Conservation (phyloP, 1,140 invertebrate genomes). For the Drosophila suzukii region DNA sequence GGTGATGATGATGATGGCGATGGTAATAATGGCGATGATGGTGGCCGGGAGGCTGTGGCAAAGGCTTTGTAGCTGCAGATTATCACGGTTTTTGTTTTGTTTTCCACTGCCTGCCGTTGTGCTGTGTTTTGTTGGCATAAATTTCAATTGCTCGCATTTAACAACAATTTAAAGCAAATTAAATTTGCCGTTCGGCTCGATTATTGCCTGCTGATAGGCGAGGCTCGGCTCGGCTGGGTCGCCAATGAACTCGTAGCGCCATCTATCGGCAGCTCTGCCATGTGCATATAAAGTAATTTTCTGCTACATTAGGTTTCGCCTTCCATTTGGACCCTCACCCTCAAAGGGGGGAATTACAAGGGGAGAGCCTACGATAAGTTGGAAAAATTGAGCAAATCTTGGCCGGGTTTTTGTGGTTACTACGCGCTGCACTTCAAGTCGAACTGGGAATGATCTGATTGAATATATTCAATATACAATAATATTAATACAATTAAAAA, state of each 20-base stretch:
- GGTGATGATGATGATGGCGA: conserved; percentile 64
- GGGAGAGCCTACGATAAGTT: conserved; percentile 11
- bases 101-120: conserved; percentile 39
- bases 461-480: too few relatives aligned
- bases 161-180: conserved; percentile 82
- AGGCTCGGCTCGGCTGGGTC: conserved; percentile 16
- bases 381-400: conserved; percentile 45
- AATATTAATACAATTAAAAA: not conserved
- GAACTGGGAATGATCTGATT: conserved; percentile 37
- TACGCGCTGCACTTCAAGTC: conserved; percentile 1
- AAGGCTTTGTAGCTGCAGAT: conserved; percentile 48
- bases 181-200: conserved; percentile 66
- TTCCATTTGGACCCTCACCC: conserved; percentile 36
- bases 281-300: conserved; percentile 82
- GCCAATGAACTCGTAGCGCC: conserved; percentile 35
- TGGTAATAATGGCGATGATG: conserved; percentile 3
- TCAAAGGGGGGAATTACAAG: not conserved
- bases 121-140: conserved; percentile 66
- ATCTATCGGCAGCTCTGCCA: conserved; percentile 74
- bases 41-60: conserved; percentile 13
- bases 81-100: conserved; percentile 65
- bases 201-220: conserved; percentile 77
- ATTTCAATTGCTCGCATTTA: conserved; percentile 82
- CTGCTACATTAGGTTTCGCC: conserved; percentile 74
- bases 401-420: not conserved